Base-by-base conservation (phyloP, 2,888 invertebrate species). In the Protophormia terraenovae region DNA sequence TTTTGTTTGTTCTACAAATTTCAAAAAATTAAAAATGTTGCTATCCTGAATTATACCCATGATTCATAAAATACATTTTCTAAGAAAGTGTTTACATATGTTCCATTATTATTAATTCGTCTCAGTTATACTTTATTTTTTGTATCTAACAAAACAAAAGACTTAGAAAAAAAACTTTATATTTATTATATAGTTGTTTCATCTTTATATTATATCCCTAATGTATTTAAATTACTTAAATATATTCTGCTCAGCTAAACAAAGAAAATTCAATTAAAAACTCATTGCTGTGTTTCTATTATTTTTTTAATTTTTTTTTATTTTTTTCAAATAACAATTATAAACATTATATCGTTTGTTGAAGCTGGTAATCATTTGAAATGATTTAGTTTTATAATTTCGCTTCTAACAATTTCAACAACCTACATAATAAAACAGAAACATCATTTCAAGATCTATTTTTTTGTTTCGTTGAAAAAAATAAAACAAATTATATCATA, bases 61-160 rank as follows among this genome's bases (percentile, higher is more conserved):
- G n/a, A n/a, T n/a, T n/a, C n/a, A n/a, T n/a, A n/a, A n/a, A n/a
- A n/a, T n/a, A n/a, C n/a, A n/a, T n/a, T n/a, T n/a, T n/a, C n/a
- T n/a, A n/a, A n/a, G n/a, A n/a, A n/a, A n/a, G n/a, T n/a, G n/a
- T n/a, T n/a, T n/a, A n/a, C n/a, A n/a, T n/a, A n/a, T n/a, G n/a
- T n/a, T n/a, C n/a, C n/a, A n/a, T n/a, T n/a, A n/a, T n/a, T n/a
- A n/a, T n/a, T n/a, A n/a, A n/a, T n/a, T n/a, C n/a, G n/a, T n/a
- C n/a, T n/a, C n/a, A n/a, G n/a, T n/a, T n/a, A n/a, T n/a, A n/a
- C n/a, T n/a, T n/a, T n/a, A n/a, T n/a, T n/a, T n/a, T n/a, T n/a
- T n/a, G n/a, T n/a, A n/a, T n/a, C n/a, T n/a, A n/a, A n/a, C n/a
- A 29, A 66, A 76, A 67, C 45, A 47, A 58, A 58, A 69, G 38